phyloP scores from a whole-genome alignment of 2,113 vertebrate species.

The Oplegnathus fasciatus region DNA sequence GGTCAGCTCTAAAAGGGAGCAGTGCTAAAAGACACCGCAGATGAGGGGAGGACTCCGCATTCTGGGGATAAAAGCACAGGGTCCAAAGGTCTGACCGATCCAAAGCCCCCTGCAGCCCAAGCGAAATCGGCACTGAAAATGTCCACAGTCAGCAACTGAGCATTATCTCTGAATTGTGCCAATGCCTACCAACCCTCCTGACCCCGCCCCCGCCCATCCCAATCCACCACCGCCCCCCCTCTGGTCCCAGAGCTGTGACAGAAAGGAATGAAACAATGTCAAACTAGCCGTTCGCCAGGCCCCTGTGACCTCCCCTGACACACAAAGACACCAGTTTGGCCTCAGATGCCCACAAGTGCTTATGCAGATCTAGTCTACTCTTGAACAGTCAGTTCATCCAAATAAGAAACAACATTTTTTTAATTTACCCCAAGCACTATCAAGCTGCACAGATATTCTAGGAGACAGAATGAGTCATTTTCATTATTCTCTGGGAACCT shows the following conservation, averaged over 20 bases:
- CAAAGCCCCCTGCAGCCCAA: slow-evolving; percentile 67
- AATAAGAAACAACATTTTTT: not conserved
- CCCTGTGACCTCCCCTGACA: slow-evolving; percentile 42
- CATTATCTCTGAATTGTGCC: slow-evolving; percentile 65
- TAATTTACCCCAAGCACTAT: not conserved
- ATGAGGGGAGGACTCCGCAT: slow-evolving; percentile 73
- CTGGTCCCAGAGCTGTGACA: slow-evolving; percentile 59
- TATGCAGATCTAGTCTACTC: slow-evolving; percentile 22
- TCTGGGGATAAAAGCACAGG: slow-evolving; percentile 79
- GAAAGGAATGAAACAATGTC: slow-evolving; percentile 68
- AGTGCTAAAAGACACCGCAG: slow-evolving; percentile 51
- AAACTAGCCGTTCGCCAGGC: slow-evolving; percentile 59
- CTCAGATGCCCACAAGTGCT: slow-evolving; percentile 10
- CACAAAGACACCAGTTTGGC: slow-evolving; percentile 53
- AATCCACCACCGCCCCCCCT: slow-evolving; percentile 19
- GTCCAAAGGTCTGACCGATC: slow-evolving; percentile 71
- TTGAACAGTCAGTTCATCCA: not conserved
- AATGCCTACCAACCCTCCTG: slow-evolving; percentile 47
- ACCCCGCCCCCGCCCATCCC: slow-evolving; percentile 45
- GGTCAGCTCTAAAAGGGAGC: slow-evolving; percentile 68
- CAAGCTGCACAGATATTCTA: not conserved
- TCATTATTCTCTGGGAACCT: not conserved
- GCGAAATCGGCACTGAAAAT: slow-evolving; percentile 80
- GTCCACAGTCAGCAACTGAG: slow-evolving; percentile 75
- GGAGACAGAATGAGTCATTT: not conserved